A percentile compares a stretch with the other conserved stretches of the same genome.
Evolutionary conservation across 2,888 invertebrate genomes (phyloP).

Genomic region (Oscheius onirici): DNA sequence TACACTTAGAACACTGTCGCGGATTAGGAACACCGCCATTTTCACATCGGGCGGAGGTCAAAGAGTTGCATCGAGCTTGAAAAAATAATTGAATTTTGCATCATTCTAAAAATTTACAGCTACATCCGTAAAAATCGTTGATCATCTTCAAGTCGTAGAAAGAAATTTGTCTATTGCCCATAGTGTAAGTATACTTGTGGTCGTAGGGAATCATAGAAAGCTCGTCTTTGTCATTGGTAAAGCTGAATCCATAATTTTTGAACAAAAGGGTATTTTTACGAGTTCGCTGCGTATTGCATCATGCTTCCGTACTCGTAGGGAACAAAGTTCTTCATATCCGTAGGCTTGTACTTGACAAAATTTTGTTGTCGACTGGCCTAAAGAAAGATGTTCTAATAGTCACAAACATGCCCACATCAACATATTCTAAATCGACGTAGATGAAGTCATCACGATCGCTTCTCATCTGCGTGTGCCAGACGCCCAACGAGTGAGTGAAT

Average conservation of each 20-base stretch:
- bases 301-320: slow-evolving; percentile 37
- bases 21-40: slow-evolving; percentile 38
- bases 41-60: slow-evolving; percentile 11
- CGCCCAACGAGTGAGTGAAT: slow-evolving; percentile 43
- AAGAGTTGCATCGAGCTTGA: slow-evolving; percentile 20
- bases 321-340: slow-evolving; percentile 21
- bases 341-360: slow-evolving; percentile 20
- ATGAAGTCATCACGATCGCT: slow-evolving; percentile 45
- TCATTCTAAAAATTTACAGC: slow-evolving; percentile 5
- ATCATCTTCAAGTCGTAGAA: slow-evolving; percentile 29
- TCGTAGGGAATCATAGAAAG: slow-evolving; percentile 32
- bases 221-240: slow-evolving; percentile 4
- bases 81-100: too few relatives aligned
- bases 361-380: slow-evolving; percentile 15
- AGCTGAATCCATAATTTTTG: too few relatives aligned
- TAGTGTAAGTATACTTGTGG: slow-evolving; percentile 27
- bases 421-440: slow-evolving; percentile 43
- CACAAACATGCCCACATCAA: slow-evolving; percentile 21
- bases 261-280: slow-evolving; percentile 28
- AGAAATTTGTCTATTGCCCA: slow-evolving; percentile 34
- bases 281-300: slow-evolving; percentile 45
- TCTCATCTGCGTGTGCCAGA: slow-evolving; percentile 53
- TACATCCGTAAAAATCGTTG: slow-evolving; percentile 30
- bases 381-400: not conserved
- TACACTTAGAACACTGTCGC: slow-evolving; percentile 23